Evolutionary conservation across 2,113 vertebrate species (phyloP).

Genomic region (Percina caprodes): DNA sequence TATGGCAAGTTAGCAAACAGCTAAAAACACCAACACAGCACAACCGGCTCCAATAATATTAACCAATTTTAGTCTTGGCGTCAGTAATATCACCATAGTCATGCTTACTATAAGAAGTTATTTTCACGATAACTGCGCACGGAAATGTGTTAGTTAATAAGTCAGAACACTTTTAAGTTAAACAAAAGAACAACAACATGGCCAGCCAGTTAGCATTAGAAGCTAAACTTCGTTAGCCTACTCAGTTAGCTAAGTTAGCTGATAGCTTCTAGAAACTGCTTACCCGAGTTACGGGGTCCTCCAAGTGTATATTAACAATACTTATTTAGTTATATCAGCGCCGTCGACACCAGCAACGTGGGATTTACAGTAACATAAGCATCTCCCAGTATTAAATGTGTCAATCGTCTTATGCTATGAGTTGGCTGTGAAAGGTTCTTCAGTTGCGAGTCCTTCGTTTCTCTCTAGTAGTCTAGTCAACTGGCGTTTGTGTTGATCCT

Average conservation of each 20-base stretch:
- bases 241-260: slow-evolving; percentile 38
- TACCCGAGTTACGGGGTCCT: slow-evolving; percentile 60
- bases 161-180: slow-evolving; percentile 23
- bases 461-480: slow-evolving; percentile 20
- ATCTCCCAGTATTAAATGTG: neutral
- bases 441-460: slow-evolving; percentile 23
- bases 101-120: rapidly evolving
- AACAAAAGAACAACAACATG: slow-evolving; percentile 71
- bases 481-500: slow-evolving; percentile 65
- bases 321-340: neutral
- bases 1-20: slow-evolving; percentile 56
- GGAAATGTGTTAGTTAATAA: rapidly evolving
- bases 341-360: neutral
- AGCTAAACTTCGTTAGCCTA: slow-evolving; percentile 55
- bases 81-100: rapidly evolving
- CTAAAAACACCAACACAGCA: slow-evolving; percentile 65
- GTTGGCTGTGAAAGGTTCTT: slow-evolving; percentile 17
- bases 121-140: rapidly evolving
- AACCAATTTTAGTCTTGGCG: no score
- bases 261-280: slow-evolving; percentile 57
- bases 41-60: neutral
- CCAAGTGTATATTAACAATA: neutral
- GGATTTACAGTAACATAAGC: neutral
- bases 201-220: slow-evolving; percentile 59
- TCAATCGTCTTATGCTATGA: neutral